These are phyloP conservation scores for Sparidentex hasta DNA, from an alignment of 2,797 vertebrate genomes.

Conservation along the genomic window DNA sequence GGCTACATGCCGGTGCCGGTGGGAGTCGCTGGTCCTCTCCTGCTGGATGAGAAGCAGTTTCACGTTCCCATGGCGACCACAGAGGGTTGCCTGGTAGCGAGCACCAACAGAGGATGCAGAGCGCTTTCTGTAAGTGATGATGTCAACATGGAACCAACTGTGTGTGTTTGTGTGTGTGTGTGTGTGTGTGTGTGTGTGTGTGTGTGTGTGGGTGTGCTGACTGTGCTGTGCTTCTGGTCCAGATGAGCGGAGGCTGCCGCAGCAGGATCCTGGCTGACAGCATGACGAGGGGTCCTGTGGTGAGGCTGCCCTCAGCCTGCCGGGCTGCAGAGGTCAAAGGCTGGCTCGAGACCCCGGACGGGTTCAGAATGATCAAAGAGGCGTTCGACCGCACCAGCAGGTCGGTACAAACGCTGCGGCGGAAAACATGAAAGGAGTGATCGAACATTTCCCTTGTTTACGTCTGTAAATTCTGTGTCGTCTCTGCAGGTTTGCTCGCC, in stretches of 20 bases:
- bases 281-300: constrained; percentile 96
- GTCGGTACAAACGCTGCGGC: constrained; percentile 71
- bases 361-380: constrained; percentile 91
- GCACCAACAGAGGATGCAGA: constrained; percentile 96
- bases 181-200: neutral
- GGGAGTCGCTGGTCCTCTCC: constrained; percentile 94
- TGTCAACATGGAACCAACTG: neutral
- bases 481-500: constrained; percentile 91
- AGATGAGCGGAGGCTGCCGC: constrained; percentile 93
- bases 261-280: constrained; percentile 93
- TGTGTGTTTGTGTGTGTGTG: neutral
- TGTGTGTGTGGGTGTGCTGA: constrained; percentile 21
- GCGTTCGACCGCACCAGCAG: constrained; percentile 96
- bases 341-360: constrained; percentile 93
- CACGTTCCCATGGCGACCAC: constrained; percentile 97
- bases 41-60: constrained; percentile 91
- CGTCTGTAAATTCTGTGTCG: neutral
- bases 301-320: constrained; percentile 93
- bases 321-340: constrained; percentile 94
- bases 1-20: constrained; percentile 98
- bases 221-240: constrained; percentile 21
- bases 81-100: constrained; percentile 97
- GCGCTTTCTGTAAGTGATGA: constrained; percentile 90
- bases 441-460: neutral
- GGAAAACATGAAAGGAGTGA: neutral